Conservation (phyloP, 2,113 vertebrate genomes). For the Oriolus oriolus region DNA sequence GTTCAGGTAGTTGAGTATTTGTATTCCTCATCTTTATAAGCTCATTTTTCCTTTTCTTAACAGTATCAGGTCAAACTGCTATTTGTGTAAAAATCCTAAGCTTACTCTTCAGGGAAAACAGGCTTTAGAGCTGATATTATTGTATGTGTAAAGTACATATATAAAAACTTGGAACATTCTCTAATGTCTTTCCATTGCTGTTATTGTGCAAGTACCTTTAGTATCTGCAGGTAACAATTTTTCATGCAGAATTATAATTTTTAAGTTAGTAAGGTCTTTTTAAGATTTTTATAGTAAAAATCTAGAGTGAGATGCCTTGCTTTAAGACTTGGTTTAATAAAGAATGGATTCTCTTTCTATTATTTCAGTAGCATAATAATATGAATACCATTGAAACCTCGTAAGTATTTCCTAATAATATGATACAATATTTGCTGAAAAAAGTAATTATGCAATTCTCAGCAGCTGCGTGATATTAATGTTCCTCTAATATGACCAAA, state of each 20-base stretch:
- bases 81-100: not conserved
- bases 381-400: not conserved
- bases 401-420: not conserved
- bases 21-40: not conserved
- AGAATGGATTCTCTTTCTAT: not conserved
- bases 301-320: not conserved
- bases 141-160: not conserved
- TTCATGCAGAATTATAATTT: not conserved
- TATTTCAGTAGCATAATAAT: not conserved
- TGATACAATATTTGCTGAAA: not conserved
- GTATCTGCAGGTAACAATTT: not conserved
- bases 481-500: not conserved
- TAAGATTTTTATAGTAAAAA: not conserved
- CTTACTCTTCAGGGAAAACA: not conserved
- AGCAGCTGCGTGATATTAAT: not conserved
- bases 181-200: not conserved
- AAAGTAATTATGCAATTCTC: not conserved
- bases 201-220: not conserved
- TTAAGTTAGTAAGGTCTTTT: not conserved
- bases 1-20: not conserved
- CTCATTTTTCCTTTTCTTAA: not conserved
- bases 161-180: not conserved
- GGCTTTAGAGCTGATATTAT: not conserved
- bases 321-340: not conserved
- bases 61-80: not conserved